Conservation (phyloP, 2,113 vertebrate genomes). For the Lycaon pictus region DNA sequence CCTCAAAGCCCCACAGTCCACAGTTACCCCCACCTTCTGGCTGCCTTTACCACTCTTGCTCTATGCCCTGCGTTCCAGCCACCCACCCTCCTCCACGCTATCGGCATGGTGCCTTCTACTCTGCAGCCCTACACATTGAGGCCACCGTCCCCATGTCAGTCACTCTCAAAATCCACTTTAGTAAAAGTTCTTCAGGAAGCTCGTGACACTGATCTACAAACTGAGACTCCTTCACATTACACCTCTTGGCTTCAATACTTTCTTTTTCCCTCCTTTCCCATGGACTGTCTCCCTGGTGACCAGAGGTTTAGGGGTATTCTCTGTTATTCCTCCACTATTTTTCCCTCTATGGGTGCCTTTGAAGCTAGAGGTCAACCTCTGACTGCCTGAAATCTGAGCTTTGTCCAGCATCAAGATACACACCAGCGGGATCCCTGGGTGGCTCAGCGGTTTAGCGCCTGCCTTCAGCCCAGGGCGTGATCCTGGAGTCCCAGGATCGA, state of each 20-base stretch:
- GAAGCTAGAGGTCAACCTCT: background rate
- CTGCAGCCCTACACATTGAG: background rate
- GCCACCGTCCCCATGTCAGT: background rate
- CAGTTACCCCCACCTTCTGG: accelerated
- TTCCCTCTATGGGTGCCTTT: background rate
- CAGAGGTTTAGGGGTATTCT: background rate
- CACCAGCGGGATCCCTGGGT: too few species aligned
- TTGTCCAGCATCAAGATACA: background rate
- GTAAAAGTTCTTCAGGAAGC: background rate
- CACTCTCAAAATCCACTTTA: background rate
- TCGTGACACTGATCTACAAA: background rate
- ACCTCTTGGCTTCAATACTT: background rate
- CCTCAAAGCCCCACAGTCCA: background rate
- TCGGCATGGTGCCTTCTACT: background rate
- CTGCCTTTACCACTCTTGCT: accelerated
- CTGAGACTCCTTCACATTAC: background rate
- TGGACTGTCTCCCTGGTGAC: background rate
- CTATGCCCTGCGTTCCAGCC: background rate
- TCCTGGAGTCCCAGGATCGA: too few species aligned
- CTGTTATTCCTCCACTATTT: background rate
- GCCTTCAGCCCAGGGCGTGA: too few species aligned
- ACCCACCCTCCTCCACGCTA: background rate
- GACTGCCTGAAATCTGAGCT: background rate
- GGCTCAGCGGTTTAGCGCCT: too few species aligned
- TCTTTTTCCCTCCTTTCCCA: background rate